Base-by-base conservation (phyloP, 2,888 invertebrate species). In the Electrophaes corylata region DNA sequence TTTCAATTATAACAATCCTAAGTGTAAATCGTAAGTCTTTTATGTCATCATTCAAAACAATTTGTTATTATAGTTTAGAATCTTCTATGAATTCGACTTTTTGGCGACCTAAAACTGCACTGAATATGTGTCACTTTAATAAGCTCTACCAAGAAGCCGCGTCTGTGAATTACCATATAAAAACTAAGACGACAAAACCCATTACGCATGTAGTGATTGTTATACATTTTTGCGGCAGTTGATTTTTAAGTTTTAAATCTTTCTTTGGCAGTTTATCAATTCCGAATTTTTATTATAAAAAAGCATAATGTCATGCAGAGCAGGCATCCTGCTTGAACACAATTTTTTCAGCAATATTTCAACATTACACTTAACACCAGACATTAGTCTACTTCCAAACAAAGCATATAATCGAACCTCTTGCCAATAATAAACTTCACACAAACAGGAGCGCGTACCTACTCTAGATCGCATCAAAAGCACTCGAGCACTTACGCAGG, bases 1-100 rank as follows among this genome's bases (percentile, higher is more conserved):
- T 65, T 70, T 63, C 59, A 52, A 64, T 69, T 64, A 70, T 71
- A 66, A 71, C 60, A 66, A 60, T 70, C 50, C 58, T 62, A 53
- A 16, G 43, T 12, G 14, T 43, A 18, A 12, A 26, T 46, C 18
- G 45, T 33, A 40, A 54, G 26, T 10, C 18, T 52, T 52, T 11
- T 31, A 6, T 33, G 10, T 18, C 39, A 49, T 53, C 26, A 12
- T 23, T 20, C n/a, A n/a, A n/a, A n/a, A 41, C 5, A 1, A n/a
- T 10, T 41, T 40, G 19, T 35, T 26, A 10, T 3, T 2, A 26
- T n/a, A n/a, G 10, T 19, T 19, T 19, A 14, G 39, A 39, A 19
- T 39, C 11, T 39, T 19, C 11, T n/a, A 37, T 33, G 26, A 10
- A 2, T 1, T 10, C 26, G 10, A 29, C 2, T 29, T 29, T 26